These are phyloP conservation scores for Seriola rivoliana DNA, from an alignment of 2,113 vertebrate species.

Conservation along the genomic window DNA sequence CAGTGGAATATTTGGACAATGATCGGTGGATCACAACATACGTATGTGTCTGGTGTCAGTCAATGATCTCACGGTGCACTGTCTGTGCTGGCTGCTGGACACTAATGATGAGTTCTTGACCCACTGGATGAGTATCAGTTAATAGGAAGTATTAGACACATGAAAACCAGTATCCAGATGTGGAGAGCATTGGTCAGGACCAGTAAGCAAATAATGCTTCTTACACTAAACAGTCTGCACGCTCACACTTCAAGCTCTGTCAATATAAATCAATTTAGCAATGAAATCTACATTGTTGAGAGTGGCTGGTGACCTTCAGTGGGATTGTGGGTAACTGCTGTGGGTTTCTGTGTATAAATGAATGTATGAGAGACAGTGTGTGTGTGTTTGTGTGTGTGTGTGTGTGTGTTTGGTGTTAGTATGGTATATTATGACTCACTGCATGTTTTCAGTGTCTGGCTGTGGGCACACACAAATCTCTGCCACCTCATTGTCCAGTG, in stretches of 20 bases:
- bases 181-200: too few relatives aligned
- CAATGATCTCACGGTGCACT: too few relatives aligned
- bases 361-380: not conserved
- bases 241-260: conserved; percentile 30
- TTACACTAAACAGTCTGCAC: not conserved
- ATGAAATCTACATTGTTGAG: conserved; percentile 18
- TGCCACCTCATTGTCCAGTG: conserved; percentile 58
- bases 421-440: conserved; percentile 52
- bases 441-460: conserved; percentile 41
- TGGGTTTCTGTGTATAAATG: not conserved
- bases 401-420: not conserved
- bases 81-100: too few relatives aligned
- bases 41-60: too few relatives aligned
- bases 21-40: too few relatives aligned
- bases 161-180: not conserved
- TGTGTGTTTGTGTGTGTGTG: not conserved
- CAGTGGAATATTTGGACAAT: too few relatives aligned
- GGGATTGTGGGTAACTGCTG: conserved; percentile 5
- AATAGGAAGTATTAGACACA: too few relatives aligned
- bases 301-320: conserved; percentile 33
- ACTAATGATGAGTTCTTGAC: too few relatives aligned
- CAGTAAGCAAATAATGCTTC: not conserved
- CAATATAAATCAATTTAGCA: conserved; percentile 33
- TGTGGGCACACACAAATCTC: conserved; percentile 47
- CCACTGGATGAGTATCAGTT: too few relatives aligned